Evolutionary conservation across 2,113 vertebrate genomes (phyloP).

Genomic region (Alligator sinensis): DNA sequence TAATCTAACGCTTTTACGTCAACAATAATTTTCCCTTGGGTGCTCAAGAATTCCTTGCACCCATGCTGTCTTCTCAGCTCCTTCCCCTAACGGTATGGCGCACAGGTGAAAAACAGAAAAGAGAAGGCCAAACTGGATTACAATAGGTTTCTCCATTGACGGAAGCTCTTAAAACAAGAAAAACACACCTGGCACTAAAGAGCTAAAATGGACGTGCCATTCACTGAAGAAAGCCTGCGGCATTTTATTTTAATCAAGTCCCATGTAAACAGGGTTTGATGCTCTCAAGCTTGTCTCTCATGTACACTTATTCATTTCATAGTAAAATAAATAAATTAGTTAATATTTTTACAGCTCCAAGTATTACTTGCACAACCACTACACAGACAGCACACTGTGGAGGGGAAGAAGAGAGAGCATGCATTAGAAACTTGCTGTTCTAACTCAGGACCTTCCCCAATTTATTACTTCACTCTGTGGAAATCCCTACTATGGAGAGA

Average conservation of each 20-base stretch:
- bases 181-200: background rate
- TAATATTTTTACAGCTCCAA: background rate
- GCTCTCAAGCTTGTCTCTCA: background rate
- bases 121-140: background rate
- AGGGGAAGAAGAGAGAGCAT: background rate
- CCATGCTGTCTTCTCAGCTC: conserved; percentile 9
- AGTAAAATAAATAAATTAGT: background rate
- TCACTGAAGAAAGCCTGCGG: background rate
- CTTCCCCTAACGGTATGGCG: background rate
- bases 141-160: background rate
- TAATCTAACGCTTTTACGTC: conserved; percentile 31
- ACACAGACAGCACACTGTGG: background rate
- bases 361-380: background rate
- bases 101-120: background rate
- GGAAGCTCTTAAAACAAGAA: background rate
- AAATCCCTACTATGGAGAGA: conserved; percentile 11
- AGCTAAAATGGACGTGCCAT: background rate
- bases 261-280: background rate
- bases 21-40: conserved; percentile 15
- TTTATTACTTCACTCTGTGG: background rate
- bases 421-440: background rate
- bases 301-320: background rate
- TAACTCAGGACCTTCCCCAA: background rate
- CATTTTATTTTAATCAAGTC: background rate
- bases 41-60: conserved; percentile 3